Percentiles rank a stretch among this genome's conserved stretches.
phyloP scores from a whole-genome alignment of 37 sponge, comb jelly and placozoan species.

The Crambe crambe region DNA sequence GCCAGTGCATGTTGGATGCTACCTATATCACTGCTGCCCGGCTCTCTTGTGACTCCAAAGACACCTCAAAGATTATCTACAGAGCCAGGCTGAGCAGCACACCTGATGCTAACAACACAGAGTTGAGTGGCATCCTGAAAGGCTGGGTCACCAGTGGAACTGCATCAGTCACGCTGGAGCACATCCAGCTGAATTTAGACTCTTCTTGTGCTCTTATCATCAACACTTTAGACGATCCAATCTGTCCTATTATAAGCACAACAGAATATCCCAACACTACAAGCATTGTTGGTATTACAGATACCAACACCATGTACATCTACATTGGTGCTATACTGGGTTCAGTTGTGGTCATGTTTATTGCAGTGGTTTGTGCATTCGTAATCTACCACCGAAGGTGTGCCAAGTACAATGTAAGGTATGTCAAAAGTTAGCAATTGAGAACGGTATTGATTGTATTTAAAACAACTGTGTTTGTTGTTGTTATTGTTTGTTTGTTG shows the following conservation, averaged over 20 bases:
- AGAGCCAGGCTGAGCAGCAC: slow-evolving; percentile 4
- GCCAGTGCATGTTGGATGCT: slow-evolving; percentile 3
- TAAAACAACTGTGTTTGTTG: too few relatives aligned
- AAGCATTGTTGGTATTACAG: neutral
- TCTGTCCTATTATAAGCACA: neutral
- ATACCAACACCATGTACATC: neutral
- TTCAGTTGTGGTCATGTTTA: neutral
- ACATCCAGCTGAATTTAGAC: neutral
- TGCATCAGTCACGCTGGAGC: neutral
- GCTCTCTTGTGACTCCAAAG: neutral
- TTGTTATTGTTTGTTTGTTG: too few relatives aligned
- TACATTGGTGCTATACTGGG: too few relatives aligned
- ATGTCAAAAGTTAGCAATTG: too few relatives aligned
- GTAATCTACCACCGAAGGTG: neutral
- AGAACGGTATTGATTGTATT: too few relatives aligned
- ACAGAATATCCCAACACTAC: neutral
- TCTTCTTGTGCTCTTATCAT: neutral
- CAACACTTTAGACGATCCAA: neutral
- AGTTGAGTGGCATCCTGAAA: neutral
- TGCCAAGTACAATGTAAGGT: too few relatives aligned
- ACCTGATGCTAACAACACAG: neutral
- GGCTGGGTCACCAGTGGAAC: neutral
- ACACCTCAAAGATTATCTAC: neutral
- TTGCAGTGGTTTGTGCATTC: neutral
- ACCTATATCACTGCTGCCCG: slow-evolving; percentile 12